phyloP scores from a whole-genome alignment of 1,140 invertebrate species.

The Euwallacea fornicatus region DNA sequence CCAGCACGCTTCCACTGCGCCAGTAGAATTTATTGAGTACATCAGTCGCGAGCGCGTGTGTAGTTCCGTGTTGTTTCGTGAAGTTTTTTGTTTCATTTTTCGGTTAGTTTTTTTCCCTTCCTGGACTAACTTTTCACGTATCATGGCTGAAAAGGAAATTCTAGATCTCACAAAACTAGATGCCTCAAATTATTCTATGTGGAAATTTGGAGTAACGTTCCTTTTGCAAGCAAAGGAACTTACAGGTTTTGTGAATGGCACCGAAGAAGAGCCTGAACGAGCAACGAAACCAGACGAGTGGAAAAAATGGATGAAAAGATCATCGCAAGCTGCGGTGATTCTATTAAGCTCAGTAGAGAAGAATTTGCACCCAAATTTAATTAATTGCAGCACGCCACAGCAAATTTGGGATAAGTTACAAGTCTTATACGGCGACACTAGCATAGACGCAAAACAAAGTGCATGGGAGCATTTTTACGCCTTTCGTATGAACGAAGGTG shows the following conservation, averaged over 20 bases:
- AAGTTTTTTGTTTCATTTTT: too few relatives aligned
- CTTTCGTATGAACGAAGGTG: conserved; percentile 1
- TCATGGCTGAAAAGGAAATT: conserved; percentile 15
- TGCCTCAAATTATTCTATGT: conserved; percentile 12
- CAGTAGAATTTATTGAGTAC: conserved; percentile 53
- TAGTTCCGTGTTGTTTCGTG: too few relatives aligned
- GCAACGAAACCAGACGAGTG: conserved; percentile 4
- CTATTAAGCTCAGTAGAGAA: conserved; percentile 16
- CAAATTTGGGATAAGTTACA: conserved; percentile 12
- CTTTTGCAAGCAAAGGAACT: conserved; percentile 16
- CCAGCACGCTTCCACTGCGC: conserved; percentile 98
- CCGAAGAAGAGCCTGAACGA: conserved; percentile 11
- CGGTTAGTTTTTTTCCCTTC: too few relatives aligned
- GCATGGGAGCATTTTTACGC: conserved; percentile 13
- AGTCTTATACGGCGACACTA: conserved; percentile 5
- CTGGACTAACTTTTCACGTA: too few relatives aligned
- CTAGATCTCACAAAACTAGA: conserved; percentile 14
- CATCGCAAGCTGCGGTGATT: conserved; percentile 21
- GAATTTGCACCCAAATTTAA: conserved; percentile 19
- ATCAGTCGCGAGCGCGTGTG: too few relatives aligned
- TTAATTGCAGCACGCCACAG: conserved; percentile 4
- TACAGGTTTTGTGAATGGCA: conserved; percentile 15
- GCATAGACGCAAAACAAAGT: conserved; percentile 12
- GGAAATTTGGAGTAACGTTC: conserved; percentile 25
- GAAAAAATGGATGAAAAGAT: conserved; percentile 20